Percentiles rank a stretch among this genome's conserved stretches.
Conservation (phyloP, 2,888 invertebrate species). For the Agrotis exclamationis region DNA sequence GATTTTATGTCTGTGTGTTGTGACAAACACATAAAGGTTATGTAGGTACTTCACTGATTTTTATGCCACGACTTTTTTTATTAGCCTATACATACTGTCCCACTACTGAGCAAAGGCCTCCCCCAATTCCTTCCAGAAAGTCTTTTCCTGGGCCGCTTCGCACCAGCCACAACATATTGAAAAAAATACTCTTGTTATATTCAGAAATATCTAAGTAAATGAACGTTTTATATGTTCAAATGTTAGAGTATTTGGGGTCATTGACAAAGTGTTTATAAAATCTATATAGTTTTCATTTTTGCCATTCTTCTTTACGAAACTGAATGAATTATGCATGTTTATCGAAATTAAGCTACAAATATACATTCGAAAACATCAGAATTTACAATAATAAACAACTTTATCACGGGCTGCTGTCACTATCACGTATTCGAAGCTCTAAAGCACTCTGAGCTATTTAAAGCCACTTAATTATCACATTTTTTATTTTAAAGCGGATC, state of each 20-base stretch:
- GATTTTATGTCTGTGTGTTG: slow-evolving; percentile 28
- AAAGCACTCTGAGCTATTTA: slow-evolving; percentile 36
- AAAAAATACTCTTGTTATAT: neutral
- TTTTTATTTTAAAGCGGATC: slow-evolving; percentile 34
- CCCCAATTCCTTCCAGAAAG: too few species aligned
- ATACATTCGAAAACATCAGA: slow-evolving; percentile 20
- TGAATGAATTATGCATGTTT: neutral
- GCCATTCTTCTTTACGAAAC: neutral
- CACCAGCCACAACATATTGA: neutral
- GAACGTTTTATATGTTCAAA: neutral
- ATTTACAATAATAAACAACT: slow-evolving; percentile 29
- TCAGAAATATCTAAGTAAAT: neutral
- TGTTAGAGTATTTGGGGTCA: too few species aligned
- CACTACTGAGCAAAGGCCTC: too few species aligned
- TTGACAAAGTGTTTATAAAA: too few species aligned
- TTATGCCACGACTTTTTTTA: neutral
- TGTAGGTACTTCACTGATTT: too few species aligned
- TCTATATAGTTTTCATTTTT: neutral
- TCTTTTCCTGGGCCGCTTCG: too few species aligned
- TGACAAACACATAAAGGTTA: neutral
- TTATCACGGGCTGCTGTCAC: slow-evolving; percentile 26
- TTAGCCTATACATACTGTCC: too few species aligned
- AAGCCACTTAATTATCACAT: slow-evolving; percentile 36
- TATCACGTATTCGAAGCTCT: slow-evolving; percentile 38
- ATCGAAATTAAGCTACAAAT: slow-evolving; percentile 9